Evolutionary conservation across 2,888 invertebrate genomes (phyloP).

Genomic region (Cyaniris semiargus): DNA sequence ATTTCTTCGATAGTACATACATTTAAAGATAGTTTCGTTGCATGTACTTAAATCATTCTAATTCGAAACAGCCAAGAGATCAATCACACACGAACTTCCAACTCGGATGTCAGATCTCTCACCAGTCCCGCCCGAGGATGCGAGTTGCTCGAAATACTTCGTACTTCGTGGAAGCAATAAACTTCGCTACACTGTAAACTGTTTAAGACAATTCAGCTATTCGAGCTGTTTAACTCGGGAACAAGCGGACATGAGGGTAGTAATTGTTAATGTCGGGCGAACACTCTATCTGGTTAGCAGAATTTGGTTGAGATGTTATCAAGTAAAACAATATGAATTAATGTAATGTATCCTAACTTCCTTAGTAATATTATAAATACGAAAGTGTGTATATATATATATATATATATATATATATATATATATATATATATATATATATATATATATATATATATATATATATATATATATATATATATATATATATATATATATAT

Average conservation of each 20-base stretch:
- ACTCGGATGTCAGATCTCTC: background rate
- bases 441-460: no score
- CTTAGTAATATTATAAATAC: no score
- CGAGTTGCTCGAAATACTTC: conserved; percentile 18
- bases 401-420: no score
- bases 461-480: no score
- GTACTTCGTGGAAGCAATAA: conserved; percentile 7
- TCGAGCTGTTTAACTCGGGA: conserved; percentile 11
- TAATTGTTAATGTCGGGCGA: conserved; percentile 1
- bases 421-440: no score
- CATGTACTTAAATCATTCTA: background rate
- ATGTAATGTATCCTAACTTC: no score
- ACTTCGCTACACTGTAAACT: background rate
- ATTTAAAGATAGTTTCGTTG: no score
- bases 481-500: no score
- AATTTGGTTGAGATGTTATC: background rate
- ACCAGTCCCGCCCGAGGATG: conserved; percentile 1
- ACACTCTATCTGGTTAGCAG: background rate
- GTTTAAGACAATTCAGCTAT: conserved; percentile 21
- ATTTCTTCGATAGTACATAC: no score
- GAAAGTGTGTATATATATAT: no score
- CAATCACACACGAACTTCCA: background rate
- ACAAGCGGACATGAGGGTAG: background rate
- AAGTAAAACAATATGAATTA: background rate
- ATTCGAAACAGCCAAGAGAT: background rate